Evolutionary conservation across 2,888 invertebrate species (phyloP).

Genomic region (Leptinotarsa haldemani): DNA sequence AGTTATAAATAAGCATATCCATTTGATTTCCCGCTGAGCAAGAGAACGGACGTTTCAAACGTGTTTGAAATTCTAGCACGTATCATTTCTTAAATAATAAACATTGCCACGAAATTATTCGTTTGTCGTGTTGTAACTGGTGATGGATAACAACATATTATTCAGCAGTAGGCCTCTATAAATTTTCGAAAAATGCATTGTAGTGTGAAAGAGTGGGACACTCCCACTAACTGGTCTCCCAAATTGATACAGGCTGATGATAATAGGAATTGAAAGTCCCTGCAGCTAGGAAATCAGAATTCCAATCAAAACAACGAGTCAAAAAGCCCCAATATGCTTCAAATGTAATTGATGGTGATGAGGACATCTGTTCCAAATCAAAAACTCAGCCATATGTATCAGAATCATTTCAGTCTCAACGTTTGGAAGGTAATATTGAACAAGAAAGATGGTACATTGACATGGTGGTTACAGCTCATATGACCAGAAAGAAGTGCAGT

Average conservation of each 20-base stretch:
- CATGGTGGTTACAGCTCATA: not conserved
- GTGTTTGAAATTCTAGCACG: not conserved
- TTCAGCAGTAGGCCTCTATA: not conserved
- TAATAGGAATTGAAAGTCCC: conserved; percentile 51
- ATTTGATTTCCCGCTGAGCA: not conserved
- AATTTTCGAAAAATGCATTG: too few species aligned
- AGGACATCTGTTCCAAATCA: not conserved
- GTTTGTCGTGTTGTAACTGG: not conserved
- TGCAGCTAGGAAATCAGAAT: conserved; percentile 30
- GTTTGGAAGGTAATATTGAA: not conserved
- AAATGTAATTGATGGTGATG: not conserved
- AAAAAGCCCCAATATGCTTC: not conserved
- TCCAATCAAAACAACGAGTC: not conserved
- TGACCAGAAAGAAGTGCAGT: not conserved
- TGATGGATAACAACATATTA: not conserved
- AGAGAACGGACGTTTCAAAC: not conserved
- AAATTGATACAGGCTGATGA: conserved; percentile 53
- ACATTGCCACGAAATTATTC: not conserved
- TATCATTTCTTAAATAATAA: not conserved
- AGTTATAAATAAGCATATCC: not conserved
- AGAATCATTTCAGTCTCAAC: not conserved
- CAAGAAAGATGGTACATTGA: not conserved
- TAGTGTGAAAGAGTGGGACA: conserved; percentile 49
- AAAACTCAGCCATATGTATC: not conserved
- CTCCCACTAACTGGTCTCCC: conserved; percentile 55